Percentiles rank a stretch among this genome's conserved stretches.
These are phyloP conservation scores for Thera obeliscata DNA, from an alignment of 2,888 invertebrate genomes.

Conservation along the genomic window DNA sequence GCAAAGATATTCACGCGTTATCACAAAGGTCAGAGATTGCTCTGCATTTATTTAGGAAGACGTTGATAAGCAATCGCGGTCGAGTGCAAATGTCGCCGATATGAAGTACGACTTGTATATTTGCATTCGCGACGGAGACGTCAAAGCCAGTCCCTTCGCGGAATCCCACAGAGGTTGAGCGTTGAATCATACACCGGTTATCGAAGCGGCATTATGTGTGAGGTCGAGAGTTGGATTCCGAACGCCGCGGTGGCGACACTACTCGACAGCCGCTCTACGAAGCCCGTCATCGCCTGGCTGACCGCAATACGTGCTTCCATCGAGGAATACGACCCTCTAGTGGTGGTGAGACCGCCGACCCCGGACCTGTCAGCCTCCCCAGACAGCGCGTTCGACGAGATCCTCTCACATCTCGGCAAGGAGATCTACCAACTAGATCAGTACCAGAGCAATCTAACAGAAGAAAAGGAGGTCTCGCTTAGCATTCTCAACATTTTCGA, in stretches of 20 bases:
- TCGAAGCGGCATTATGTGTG: conserved; percentile 72
- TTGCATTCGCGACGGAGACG: conserved; percentile 54
- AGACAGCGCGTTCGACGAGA: conserved; percentile 77
- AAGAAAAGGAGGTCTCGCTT: conserved; percentile 65
- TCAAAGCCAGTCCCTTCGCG: conserved; percentile 71
- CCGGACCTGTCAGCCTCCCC: conserved; percentile 52
- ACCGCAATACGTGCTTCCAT: conserved; percentile 64
- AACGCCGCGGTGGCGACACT: conserved; percentile 77
- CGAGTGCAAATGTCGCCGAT: conserved; percentile 77
- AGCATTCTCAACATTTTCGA: conserved; percentile 80
- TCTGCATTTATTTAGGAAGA: conserved; percentile 67
- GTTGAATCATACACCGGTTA: conserved; percentile 82
- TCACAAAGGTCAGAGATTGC: conserved; percentile 65
- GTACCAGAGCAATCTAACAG: conserved; percentile 69
- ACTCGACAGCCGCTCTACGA: conserved; percentile 65
- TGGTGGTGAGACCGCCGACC: conserved; percentile 59
- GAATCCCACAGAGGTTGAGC: conserved; percentile 56
- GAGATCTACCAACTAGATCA: conserved; percentile 79
- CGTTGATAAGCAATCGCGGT: conserved; percentile 73
- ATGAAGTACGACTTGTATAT: conserved; percentile 36
- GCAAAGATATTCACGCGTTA: conserved; percentile 36
- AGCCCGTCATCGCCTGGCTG: conserved; percentile 77
- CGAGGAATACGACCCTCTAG: conserved; percentile 77
- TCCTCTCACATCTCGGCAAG: conserved; percentile 76
- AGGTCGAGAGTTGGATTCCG: conserved; percentile 81